Evolutionary conservation across 1,140 invertebrate genomes (phyloP).

Genomic region (Bombus consobrinus): DNA sequence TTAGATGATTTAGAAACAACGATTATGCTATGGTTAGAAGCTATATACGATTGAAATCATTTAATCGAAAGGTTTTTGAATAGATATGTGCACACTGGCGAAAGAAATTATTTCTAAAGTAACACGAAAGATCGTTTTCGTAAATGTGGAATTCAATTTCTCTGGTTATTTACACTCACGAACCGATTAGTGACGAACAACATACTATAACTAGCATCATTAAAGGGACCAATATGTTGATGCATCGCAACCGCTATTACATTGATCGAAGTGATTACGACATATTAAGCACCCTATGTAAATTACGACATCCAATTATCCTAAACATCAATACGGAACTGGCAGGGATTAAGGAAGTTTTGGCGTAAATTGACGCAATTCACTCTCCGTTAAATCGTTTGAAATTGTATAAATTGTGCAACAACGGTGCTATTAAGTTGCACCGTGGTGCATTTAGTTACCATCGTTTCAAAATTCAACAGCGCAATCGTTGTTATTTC

Average conservation of each 20-base stretch:
- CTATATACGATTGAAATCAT: background rate
- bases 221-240: constrained; percentile 40
- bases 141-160: background rate
- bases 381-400: background rate
- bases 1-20: background rate
- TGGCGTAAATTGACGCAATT: background rate
- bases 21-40: background rate
- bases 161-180: background rate
- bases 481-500: background rate
- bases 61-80: background rate
- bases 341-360: constrained; percentile 53
- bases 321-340: constrained; percentile 10
- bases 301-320: constrained; percentile 66
- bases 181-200: constrained; percentile 13
- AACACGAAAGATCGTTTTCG: background rate
- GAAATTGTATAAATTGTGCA: background rate
- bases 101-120: background rate
- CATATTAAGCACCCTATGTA: constrained; percentile 51
- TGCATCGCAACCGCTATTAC: constrained; percentile 45
- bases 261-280: constrained; percentile 52
- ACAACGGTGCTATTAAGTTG: background rate
- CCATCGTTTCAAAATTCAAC: background rate
- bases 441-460: too few species aligned
- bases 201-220: constrained; percentile 24
- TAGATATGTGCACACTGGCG: too few species aligned